Percentiles rank a stretch among this genome's conserved stretches.
Evolutionary conservation across 2,888 invertebrate species (phyloP).

Genomic region (Tineola bisselliella): DNA sequence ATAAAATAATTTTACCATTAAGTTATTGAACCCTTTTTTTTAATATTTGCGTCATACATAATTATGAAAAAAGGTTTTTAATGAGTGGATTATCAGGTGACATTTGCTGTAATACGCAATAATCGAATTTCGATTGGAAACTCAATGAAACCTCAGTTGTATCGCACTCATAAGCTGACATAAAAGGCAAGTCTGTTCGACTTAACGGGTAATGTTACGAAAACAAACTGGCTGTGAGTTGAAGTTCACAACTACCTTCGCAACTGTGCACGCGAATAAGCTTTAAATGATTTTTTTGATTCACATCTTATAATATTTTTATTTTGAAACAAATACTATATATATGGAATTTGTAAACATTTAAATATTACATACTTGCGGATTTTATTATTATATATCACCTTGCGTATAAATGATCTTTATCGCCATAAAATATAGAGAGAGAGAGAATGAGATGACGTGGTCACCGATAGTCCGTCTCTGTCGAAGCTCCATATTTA

Average conservation of each 20-base stretch:
- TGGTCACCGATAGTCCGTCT: slow-evolving; percentile 6
- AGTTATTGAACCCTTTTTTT: background rate
- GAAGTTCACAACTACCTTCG: background rate
- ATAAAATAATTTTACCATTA: background rate
- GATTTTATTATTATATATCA: background rate
- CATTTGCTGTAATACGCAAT: background rate
- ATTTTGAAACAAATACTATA: too few species aligned
- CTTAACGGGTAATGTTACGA: slow-evolving; percentile 10
- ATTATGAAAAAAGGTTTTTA: background rate
- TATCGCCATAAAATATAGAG: background rate
- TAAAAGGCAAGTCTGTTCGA: slow-evolving; percentile 8
- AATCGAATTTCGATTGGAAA: background rate
- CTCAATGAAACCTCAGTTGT: background rate
- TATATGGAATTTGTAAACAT: too few species aligned
- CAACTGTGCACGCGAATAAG: background rate
- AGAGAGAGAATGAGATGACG: background rate
- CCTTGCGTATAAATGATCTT: background rate
- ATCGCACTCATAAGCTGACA: background rate
- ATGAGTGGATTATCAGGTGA: background rate
- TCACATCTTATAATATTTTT: too few species aligned
- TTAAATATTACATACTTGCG: too few species aligned
- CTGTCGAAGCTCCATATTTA: slow-evolving; percentile 26
- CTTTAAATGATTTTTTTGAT: background rate
- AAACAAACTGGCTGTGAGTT: slow-evolving; percentile 8
- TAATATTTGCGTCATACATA: background rate